These are phyloP conservation scores for Notechis scutatus DNA, from an alignment of 2,113 vertebrate genomes.

Conservation along the genomic window DNA sequence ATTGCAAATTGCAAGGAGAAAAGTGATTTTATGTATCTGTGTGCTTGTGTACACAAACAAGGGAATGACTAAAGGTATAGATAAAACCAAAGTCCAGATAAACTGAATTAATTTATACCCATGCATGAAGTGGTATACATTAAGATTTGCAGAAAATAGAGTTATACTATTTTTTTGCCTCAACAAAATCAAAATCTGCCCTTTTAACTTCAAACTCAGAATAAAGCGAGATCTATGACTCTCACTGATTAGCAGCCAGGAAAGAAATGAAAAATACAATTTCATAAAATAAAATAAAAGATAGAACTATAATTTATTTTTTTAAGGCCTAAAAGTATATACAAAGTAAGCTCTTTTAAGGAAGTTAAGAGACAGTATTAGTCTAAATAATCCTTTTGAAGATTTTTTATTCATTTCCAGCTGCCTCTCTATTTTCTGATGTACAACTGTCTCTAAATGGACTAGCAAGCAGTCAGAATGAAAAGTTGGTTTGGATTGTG, in stretches of 20 bases:
- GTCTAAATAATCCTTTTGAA: background rate
- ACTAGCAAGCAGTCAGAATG: background rate
- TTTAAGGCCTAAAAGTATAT: background rate
- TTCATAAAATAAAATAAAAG: background rate
- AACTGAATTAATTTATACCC: background rate
- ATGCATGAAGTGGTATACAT: background rate
- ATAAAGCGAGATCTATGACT: background rate
- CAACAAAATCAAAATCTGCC: background rate
- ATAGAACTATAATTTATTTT: background rate
- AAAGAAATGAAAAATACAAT: background rate
- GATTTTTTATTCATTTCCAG: background rate
- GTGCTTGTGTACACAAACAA: background rate
- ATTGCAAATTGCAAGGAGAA: background rate
- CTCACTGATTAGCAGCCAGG: background rate
- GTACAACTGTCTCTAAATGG: background rate
- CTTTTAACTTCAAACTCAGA: background rate
- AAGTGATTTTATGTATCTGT: background rate
- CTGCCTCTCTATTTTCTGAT: background rate
- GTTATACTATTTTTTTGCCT: background rate
- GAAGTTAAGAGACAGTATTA: background rate
- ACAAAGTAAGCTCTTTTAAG: background rate
- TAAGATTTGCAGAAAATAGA: background rate
- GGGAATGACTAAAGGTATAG: background rate
- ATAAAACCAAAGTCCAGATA: background rate
- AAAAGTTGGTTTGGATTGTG: background rate